Conservation (phyloP, 2,797 vertebrate genomes). For the Sebastes diploproa region DNA sequence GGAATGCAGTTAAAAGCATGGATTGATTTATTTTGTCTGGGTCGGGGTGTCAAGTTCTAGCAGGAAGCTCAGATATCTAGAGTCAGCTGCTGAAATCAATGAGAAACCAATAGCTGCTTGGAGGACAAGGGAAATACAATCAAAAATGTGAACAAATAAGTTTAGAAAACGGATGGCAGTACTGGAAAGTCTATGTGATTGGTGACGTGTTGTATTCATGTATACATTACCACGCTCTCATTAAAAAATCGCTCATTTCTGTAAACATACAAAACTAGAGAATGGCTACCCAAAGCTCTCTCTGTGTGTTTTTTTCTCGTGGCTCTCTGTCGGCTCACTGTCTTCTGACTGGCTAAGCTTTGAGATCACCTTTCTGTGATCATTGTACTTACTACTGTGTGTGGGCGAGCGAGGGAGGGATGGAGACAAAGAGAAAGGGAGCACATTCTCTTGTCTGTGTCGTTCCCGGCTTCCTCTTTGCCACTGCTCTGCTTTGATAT, state of each 20-base stretch:
- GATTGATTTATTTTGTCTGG: background rate
- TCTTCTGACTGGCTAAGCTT: conserved; percentile 58
- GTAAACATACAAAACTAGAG: conserved; percentile 7
- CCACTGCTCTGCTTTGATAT: conserved; percentile 47
- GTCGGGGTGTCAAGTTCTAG: background rate
- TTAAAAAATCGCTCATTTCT: conserved; percentile 38
- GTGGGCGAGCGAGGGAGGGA: conserved; percentile 48
- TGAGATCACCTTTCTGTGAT: conserved; percentile 71
- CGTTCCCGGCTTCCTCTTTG: conserved; percentile 18
- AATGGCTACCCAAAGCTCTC: background rate
- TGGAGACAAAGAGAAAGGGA: conserved; percentile 40
- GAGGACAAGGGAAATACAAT: background rate
- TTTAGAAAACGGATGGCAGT: background rate
- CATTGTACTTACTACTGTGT: conserved; percentile 57
- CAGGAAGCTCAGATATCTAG: background rate
- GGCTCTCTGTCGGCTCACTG: conserved; percentile 37
- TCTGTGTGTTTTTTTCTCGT: conserved; percentile 6
- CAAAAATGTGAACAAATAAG: background rate
- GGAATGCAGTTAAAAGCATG: background rate
- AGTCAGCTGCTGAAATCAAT: conserved; percentile 1
- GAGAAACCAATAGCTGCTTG: background rate
- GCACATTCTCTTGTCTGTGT: conserved; percentile 34
- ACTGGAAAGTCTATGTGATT: background rate
- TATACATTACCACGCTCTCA: background rate
- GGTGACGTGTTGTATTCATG: background rate